Evolutionary conservation across 2,888 invertebrate genomes (phyloP).

Genomic region (Eutolmus rufibarbis): DNA sequence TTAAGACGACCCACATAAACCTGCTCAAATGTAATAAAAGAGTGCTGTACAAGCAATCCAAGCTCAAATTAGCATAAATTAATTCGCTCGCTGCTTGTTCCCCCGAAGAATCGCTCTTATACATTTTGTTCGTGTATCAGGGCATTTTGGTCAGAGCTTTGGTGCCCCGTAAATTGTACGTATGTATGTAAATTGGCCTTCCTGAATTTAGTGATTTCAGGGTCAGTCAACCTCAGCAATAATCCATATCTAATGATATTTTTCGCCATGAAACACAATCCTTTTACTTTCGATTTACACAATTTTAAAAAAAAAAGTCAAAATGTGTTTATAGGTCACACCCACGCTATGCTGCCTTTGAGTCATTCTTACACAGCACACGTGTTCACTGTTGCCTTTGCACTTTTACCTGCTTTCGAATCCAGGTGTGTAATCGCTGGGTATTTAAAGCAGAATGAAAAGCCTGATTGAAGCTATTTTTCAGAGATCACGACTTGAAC

Average conservation of each 20-base stretch:
- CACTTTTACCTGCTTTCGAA: not conserved
- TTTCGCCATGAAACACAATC: not conserved
- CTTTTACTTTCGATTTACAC: not conserved
- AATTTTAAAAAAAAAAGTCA: not conserved
- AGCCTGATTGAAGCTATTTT: not conserved
- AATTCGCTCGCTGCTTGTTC: not conserved
- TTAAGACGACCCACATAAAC: not conserved
- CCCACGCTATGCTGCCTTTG: not conserved
- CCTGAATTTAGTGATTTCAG: not conserved
- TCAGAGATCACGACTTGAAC: not conserved
- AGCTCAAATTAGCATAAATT: slow-evolving; percentile 9
- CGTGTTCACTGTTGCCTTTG: not conserved
- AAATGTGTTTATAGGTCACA: not conserved
- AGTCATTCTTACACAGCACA: not conserved
- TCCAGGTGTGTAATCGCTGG: not conserved
- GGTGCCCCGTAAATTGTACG: not conserved
- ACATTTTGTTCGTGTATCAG: not conserved
- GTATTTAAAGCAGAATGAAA: not conserved
- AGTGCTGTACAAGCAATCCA: not conserved
- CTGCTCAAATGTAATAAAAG: not conserved
- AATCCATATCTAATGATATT: not conserved
- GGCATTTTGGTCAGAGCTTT: not conserved
- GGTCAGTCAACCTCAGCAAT: not conserved
- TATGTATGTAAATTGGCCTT: not conserved
- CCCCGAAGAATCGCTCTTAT: not conserved